phyloP scores from a whole-genome alignment of 2,888 invertebrate species.

The Labia minor region DNA sequence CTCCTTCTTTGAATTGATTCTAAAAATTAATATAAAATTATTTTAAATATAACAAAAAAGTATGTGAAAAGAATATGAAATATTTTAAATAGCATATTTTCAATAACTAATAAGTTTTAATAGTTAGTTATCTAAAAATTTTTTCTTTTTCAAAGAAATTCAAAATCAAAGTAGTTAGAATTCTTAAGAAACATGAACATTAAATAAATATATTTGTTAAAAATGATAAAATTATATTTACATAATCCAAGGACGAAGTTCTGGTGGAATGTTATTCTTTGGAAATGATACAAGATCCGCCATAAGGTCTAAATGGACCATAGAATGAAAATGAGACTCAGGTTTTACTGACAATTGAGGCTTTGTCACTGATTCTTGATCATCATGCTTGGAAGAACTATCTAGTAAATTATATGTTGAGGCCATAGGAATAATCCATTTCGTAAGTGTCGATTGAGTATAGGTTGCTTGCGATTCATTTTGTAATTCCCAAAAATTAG shows the following conservation, averaged over 20 bases:
- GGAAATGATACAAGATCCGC: slow-evolving; percentile 60
- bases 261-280: slow-evolving; percentile 53
- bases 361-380: slow-evolving; percentile 32
- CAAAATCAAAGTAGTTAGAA: no score
- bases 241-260: slow-evolving; percentile 52
- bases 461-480: slow-evolving; percentile 49
- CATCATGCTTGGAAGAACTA: slow-evolving; percentile 1
- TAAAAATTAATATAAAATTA: no score
- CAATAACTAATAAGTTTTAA: no score
- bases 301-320: slow-evolving; percentile 63
- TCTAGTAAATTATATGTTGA: slow-evolving; percentile 41
- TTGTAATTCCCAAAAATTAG: slow-evolving; percentile 43
- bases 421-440: slow-evolving; percentile 62
- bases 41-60: no score
- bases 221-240: slow-evolving; percentile 33
- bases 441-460: slow-evolving; percentile 56
- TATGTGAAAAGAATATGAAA: no score
- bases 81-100: no score
- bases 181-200: no score
- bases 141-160: no score
- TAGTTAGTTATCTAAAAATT: no score
- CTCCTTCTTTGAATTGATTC: slow-evolving; percentile 47
- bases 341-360: slow-evolving; percentile 51
- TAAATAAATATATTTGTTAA: no score
- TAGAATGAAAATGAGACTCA: slow-evolving; percentile 64